These are phyloP conservation scores for Achatina immaculata DNA, from an alignment of 1,140 invertebrate species.

Conservation along the genomic window DNA sequence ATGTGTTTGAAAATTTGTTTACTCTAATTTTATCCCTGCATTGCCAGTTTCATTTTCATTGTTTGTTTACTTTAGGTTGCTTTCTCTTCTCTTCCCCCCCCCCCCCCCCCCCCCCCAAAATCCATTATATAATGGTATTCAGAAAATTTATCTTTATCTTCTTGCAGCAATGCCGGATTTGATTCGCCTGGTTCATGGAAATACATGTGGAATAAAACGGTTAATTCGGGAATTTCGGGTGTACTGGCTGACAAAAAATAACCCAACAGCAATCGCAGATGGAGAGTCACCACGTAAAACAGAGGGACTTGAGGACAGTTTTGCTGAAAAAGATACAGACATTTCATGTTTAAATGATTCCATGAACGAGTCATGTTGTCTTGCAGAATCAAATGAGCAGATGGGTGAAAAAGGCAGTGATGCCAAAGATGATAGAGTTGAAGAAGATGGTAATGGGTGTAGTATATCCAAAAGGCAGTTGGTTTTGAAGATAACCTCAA, in stretches of 20 bases:
- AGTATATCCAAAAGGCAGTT: constrained; percentile 68
- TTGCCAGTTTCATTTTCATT: no score
- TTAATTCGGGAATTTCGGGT: constrained; percentile 79
- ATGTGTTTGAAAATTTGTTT: no score
- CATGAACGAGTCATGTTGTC: not conserved
- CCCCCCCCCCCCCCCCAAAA: no score
- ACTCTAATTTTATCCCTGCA: no score
- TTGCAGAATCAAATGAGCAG: not conserved
- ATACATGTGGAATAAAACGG: constrained; percentile 75
- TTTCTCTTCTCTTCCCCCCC: no score
- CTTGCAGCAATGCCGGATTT: constrained; percentile 76
- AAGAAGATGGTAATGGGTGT: constrained; percentile 38
- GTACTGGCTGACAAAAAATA: constrained; percentile 74
- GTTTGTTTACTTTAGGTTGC: no score
- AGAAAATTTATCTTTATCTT: constrained; percentile 24
- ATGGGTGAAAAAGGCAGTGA: constrained; percentile 4
- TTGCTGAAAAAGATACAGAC: constrained; percentile 34
- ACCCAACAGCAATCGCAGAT: constrained; percentile 72
- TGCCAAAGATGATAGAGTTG: not conserved
- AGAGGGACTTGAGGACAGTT: constrained; percentile 45
- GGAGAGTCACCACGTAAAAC: constrained; percentile 16
- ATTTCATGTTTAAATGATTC: constrained; percentile 25
- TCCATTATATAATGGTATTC: no score
- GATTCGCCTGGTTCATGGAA: constrained; percentile 80
- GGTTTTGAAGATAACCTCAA: constrained; percentile 65